Base-by-base conservation (phyloP, 2,888 invertebrate species). In the Physocephala rufipes region DNA sequence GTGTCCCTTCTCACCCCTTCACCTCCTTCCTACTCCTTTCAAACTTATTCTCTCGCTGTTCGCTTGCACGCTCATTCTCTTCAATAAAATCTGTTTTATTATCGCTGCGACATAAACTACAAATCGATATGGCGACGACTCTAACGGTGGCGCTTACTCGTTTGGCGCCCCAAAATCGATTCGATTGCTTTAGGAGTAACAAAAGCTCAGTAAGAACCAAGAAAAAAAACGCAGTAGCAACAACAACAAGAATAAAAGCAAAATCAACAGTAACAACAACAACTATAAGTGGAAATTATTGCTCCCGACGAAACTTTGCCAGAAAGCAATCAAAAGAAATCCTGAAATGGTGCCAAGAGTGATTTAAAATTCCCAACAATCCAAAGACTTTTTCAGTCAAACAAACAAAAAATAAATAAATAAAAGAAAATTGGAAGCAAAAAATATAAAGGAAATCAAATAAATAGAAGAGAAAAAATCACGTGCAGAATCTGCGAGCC, bases 81-180 rank as follows among this genome's bases (percentile, higher is more conserved):
- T 26, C 47, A 28, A 63, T 30, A 65, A 21, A 65, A 36, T 43
- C 24, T 7, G 36, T 36, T 36, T 36, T 36, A 36, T 36, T 36
- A 9, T 36, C 36, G 36, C 36, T 36, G 36, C 36, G 36, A 9
- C 36, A 49, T 19, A 49, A 62, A 62, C 58, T 45, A 63, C 62
- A 72, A 66, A 71, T 71, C 74, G 74, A 75, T 72, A 70, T 71
- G 73, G 71, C 71, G 47, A 67, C 66, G 73, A 68, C 70, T 30
- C 66, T 55, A 69, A 55, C 51, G 58, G 59, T 70, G 70, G 66
- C 69, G 68, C 67, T 67, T 65, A 70, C 67, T 71, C 67, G 68
- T 70, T 71, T 80, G 81, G 81, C 81, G 81, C 81, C 81, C 80
- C 73, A 80, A 81, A 81, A 81, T 81, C 82, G 81, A 81, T 82